Base-by-base conservation (phyloP, 1,140 invertebrate genomes). In the Cyclina sinensis region DNA sequence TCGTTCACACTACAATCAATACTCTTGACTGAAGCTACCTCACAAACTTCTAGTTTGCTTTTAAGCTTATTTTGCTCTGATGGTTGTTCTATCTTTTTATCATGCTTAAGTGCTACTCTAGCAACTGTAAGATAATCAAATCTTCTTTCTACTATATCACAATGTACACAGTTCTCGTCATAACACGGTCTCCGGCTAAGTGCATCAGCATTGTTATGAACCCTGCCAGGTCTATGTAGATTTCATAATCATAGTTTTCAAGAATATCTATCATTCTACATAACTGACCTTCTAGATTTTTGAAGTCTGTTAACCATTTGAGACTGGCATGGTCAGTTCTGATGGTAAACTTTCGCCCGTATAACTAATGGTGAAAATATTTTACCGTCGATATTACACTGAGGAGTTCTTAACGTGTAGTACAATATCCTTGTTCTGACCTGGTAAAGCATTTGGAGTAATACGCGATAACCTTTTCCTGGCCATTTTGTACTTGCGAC, bases 401-500 rank as follows among this genome's bases (percentile, higher is more conserved):
- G 21, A 81, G 32, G 2, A 62, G 14, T 21, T 81, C 51, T 37
- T 81, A 39, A n/a, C 57, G 1, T 27, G 79, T 65, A 14, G 37
- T 16, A 27, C 57, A 59, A 14, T 43, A 43, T 7, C 43, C 43
- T n/a, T n/a, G n/a, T n/a, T n/a, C n/a, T n/a, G n/a, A n/a, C n/a
- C 51, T 76, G 1, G 21, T 48, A 2, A 92, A 37, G 4, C 35
- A 76, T 68, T 83, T 51, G 59, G 86, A 89, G 21, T 24, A 76
- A 70, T 89, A 88, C 5, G 81, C 57, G 7, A 91, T 88, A 18
- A 90, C 92, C 16, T 79, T 68, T 51, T 91, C 88, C 18, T 62
- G 37, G n/a, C 93, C 92, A 68, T 93, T 90, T 18, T 93, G 86
- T 14, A 92, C 85, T 91, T 96, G 96, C 21, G 93, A 92, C 21